A percentile compares a stretch with the other conserved stretches of the same genome.
Evolutionary conservation across 2,113 vertebrate species (phyloP).

Genomic region (Sceloporus tristichus): DNA sequence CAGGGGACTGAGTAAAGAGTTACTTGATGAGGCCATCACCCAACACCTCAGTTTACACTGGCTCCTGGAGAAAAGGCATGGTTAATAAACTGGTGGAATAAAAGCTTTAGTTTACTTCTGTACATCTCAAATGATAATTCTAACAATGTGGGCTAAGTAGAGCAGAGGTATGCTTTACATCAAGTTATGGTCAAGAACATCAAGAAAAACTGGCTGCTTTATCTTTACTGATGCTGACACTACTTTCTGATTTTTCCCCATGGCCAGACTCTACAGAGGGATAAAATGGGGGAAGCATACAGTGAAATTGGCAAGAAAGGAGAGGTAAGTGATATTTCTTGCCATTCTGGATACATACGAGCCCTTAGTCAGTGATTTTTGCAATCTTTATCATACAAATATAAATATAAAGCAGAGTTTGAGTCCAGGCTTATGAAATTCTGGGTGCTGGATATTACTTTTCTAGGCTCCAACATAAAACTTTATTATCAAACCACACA

Average conservation of each 20-base stretch:
- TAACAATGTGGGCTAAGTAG: neutral
- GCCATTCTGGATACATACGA: neutral
- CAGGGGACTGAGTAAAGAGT: no score
- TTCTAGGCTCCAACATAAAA: neutral
- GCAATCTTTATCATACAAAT: neutral
- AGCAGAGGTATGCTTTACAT: neutral
- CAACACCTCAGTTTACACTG: neutral
- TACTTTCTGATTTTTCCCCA: conserved; percentile 2
- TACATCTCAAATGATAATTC: neutral
- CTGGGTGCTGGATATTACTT: no score
- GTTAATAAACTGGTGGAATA: neutral
- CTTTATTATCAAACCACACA: neutral
- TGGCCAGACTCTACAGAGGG: conserved; percentile 77
- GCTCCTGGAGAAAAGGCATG: neutral
- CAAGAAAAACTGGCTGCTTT: neutral
- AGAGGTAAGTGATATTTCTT: conserved; percentile 72
- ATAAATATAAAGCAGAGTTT: neutral
- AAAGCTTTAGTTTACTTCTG: neutral
- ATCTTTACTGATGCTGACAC: neutral
- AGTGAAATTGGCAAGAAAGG: conserved; percentile 80
- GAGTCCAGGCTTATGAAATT: no score
- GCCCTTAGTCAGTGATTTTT: neutral
- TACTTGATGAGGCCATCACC: no score
- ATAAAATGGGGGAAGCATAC: conserved; percentile 83
- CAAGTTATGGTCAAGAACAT: neutral